A percentile compares a stretch with the other conserved stretches of the same genome.
phyloP scores from a whole-genome alignment of 2,797 vertebrate genomes.

The Sitta carolinensis region DNA sequence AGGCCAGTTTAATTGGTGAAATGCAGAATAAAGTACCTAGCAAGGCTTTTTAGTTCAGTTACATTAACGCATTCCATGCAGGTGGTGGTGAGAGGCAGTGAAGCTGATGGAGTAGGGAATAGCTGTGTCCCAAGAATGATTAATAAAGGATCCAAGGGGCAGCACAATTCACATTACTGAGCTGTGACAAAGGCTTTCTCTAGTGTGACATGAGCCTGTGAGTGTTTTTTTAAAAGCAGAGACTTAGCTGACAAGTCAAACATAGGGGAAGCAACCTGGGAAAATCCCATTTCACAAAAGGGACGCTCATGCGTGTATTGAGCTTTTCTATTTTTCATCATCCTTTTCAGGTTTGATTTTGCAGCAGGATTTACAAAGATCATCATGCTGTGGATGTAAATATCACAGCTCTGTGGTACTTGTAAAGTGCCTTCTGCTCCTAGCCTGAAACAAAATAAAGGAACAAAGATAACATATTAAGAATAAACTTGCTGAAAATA shows the following conservation, averaged over 20 bases:
- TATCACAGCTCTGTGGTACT: fast-evolving
- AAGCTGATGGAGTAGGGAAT: not conserved
- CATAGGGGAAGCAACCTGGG: not conserved
- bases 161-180: not conserved
- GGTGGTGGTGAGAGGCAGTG: not conserved
- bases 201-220: not conserved
- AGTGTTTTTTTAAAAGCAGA: not conserved
- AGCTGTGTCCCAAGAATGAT: not conserved
- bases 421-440: not conserved
- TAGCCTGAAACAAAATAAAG: not conserved
- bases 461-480: not conserved
- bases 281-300: not conserved
- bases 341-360: not conserved
- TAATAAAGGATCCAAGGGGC: not conserved
- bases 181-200: not conserved
- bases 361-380: not conserved
- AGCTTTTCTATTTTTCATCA: not conserved
- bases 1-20: not conserved
- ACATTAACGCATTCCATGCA: not conserved
- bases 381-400: not conserved
- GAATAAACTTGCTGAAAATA: not conserved
- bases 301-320: fast-evolving
- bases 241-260: not conserved
- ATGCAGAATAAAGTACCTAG: not conserved
- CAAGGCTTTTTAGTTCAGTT: not conserved